phyloP scores from a whole-genome alignment of 2,113 vertebrate genomes.

The Pseudopodoces humilis region DNA sequence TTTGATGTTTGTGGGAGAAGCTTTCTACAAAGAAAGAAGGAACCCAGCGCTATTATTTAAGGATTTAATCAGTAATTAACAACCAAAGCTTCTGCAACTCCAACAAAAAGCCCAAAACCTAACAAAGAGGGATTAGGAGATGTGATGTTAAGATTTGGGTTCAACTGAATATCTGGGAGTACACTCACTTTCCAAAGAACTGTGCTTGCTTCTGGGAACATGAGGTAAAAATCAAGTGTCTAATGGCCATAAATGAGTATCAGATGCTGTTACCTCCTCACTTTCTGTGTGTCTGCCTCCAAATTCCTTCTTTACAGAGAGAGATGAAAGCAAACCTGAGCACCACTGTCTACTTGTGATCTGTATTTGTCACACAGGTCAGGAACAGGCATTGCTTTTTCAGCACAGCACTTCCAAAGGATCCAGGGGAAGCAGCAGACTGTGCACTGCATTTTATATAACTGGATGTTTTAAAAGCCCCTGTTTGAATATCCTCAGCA shows the following conservation, averaged over 20 bases:
- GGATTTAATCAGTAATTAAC: slow-evolving; percentile 20
- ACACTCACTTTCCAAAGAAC: neutral
- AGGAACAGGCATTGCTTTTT: neutral
- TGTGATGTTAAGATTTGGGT: neutral
- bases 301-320: neutral
- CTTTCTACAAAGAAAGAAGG: neutral
- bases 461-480: neutral
- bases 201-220: neutral
- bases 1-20: neutral
- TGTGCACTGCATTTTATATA: neutral
- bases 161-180: neutral
- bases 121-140: slow-evolving; percentile 22
- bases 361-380: neutral
- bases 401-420: neutral
- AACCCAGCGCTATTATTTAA: neutral
- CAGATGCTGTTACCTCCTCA: neutral
- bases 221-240: neutral
- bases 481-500: neutral
- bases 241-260: neutral
- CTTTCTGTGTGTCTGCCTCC: neutral
- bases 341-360: neutral
- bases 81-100: neutral
- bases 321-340: neutral
- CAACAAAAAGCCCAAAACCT: neutral
- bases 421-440: neutral